These are phyloP conservation scores for Cyprinodon diabolis DNA, from an alignment of 2,797 vertebrate species.

Conservation along the genomic window DNA sequence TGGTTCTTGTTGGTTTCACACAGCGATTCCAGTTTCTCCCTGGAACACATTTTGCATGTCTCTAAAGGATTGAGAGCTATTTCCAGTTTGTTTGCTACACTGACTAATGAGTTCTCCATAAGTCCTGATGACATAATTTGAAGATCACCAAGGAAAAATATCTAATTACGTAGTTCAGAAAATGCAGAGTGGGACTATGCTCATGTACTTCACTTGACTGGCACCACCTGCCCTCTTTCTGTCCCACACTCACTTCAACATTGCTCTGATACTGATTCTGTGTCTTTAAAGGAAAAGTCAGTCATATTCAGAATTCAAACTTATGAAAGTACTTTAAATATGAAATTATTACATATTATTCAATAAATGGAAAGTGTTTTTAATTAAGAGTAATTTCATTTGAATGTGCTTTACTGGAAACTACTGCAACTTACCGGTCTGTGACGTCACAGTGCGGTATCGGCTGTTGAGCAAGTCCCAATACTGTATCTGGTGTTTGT, in stretches of 20 bases:
- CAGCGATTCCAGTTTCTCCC: slow-evolving; percentile 67
- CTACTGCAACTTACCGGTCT: too few relatives aligned
- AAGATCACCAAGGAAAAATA: slow-evolving; percentile 66
- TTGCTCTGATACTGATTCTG: slow-evolving; percentile 57
- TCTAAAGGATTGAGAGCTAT: slow-evolving; percentile 78
- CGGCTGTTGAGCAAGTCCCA: too few relatives aligned
- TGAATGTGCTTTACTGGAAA: too few relatives aligned
- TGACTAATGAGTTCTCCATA: slow-evolving; percentile 86
- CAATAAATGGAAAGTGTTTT: too few relatives aligned
- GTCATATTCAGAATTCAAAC: too few relatives aligned
- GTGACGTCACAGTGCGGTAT: too few relatives aligned
- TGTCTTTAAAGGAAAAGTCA: slow-evolving; percentile 30
- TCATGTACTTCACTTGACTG: slow-evolving; percentile 82
- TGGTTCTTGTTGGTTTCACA: slow-evolving; percentile 82
- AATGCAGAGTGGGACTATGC: slow-evolving; percentile 80
- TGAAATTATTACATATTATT: too few relatives aligned
- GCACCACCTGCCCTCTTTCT: slow-evolving; percentile 77
- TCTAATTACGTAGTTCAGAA: slow-evolving; percentile 69
- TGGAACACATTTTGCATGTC: slow-evolving; percentile 67
- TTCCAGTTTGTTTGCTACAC: slow-evolving; percentile 86
- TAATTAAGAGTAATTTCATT: too few relatives aligned
- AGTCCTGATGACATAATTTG: slow-evolving; percentile 82
- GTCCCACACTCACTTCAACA: slow-evolving; percentile 68
- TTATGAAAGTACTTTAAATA: too few relatives aligned
- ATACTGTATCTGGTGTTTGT: too few relatives aligned